phyloP scores from a whole-genome alignment of 2,888 invertebrate genomes.

The Chymomyza fuscimana region DNA sequence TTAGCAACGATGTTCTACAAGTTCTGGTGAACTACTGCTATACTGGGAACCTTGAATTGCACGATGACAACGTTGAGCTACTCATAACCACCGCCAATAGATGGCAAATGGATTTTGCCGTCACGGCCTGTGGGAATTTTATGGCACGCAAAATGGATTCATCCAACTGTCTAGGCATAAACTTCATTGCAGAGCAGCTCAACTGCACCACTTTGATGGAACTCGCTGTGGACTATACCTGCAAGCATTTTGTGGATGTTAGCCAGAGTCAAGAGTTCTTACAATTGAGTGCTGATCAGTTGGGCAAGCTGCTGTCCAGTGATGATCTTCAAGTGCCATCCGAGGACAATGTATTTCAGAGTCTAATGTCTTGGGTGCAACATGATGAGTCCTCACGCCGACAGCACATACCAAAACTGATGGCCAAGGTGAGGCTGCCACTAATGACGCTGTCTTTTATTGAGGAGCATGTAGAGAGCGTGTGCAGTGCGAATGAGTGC shows the following conservation, averaged over 20 bases:
- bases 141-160: constrained; percentile 80
- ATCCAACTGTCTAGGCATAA: constrained; percentile 95
- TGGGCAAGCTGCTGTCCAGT: constrained; percentile 88
- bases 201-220: constrained; percentile 90
- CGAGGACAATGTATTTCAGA: constrained; percentile 94
- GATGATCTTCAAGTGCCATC: constrained; percentile 95
- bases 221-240: constrained; percentile 91
- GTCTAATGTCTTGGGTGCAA: constrained; percentile 92
- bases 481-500: constrained; percentile 86
- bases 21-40: too few species aligned
- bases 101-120: constrained; percentile 91
- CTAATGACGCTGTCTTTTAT: constrained; percentile 85
- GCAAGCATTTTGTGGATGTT: constrained; percentile 89
- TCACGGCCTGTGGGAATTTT: constrained; percentile 87
- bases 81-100: constrained; percentile 86
- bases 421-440: constrained; percentile 83
- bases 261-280: constrained; percentile 80
- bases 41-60: too few species aligned
- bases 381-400: constrained; percentile 86
- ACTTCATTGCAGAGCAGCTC: constrained; percentile 95
- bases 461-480: constrained; percentile 83
- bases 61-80: too few species aligned
- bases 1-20: too few species aligned
- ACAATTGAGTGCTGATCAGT: constrained; percentile 86
- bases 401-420: constrained; percentile 85